Percentiles rank a stretch among this genome's conserved stretches.
Conservation (phyloP, 1,140 invertebrate species). For the Drosophila sechellia region DNA sequence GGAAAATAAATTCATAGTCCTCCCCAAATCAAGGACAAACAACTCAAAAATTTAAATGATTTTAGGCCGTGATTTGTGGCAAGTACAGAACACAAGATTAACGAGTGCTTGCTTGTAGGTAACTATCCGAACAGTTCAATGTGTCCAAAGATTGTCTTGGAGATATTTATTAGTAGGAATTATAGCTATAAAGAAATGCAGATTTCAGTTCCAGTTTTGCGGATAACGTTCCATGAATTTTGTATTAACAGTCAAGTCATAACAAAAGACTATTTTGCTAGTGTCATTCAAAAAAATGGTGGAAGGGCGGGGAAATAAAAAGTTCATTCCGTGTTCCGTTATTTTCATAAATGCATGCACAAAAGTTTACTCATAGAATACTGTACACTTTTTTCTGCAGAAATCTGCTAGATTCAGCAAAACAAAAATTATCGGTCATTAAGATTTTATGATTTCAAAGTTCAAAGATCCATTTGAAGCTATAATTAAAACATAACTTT, state of each 20-base stretch:
- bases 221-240: slow-evolving; percentile 8
- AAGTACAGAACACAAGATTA: slow-evolving; percentile 24
- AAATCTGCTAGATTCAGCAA: too few relatives aligned
- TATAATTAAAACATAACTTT: too few relatives aligned
- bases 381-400: too few relatives aligned
- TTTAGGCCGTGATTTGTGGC: slow-evolving; percentile 65
- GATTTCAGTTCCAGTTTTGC: slow-evolving; percentile 27
- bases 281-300: slow-evolving; percentile 6
- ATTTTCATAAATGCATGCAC: slow-evolving; percentile 14
- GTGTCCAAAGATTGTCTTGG: slow-evolving; percentile 22
- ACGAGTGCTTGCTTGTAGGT: background rate
- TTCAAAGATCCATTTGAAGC: too few relatives aligned
- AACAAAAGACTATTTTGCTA: slow-evolving; percentile 30
- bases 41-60: slow-evolving; percentile 82
- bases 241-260: slow-evolving; percentile 2
- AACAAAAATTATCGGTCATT: too few relatives aligned
- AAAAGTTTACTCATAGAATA: too few relatives aligned
- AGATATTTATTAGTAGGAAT: slow-evolving; percentile 31
- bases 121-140: slow-evolving; percentile 29
- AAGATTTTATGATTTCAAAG: too few relatives aligned
- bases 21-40: slow-evolving; percentile 67
- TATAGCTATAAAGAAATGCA: slow-evolving; percentile 10
- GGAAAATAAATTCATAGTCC: slow-evolving; percentile 62
- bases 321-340: slow-evolving; percentile 57
- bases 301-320: slow-evolving; percentile 42